phyloP scores from a whole-genome alignment of 2,888 invertebrate species.

The Patella ulyssiponensis region DNA sequence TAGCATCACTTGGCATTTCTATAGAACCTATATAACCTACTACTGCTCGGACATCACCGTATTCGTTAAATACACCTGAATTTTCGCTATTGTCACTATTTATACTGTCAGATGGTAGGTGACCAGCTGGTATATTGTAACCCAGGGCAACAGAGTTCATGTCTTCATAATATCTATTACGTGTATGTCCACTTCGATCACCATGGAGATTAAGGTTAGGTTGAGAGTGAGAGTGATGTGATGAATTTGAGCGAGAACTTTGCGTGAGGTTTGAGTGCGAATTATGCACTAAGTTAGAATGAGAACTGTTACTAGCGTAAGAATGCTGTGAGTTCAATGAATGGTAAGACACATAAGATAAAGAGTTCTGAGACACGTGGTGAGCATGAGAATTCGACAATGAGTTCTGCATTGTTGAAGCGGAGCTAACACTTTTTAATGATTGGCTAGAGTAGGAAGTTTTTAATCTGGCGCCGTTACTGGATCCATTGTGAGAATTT shows the following conservation, averaged over 20 bases:
- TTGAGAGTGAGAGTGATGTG: background rate
- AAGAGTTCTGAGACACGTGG: background rate
- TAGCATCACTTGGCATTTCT: conserved; percentile 83
- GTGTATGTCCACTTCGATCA: background rate
- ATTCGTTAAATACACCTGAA: conserved; percentile 14
- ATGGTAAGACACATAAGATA: background rate
- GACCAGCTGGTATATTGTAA: background rate
- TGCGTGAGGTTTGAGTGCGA: background rate
- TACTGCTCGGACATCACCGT: conserved; percentile 65
- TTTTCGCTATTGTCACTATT: conserved; percentile 17
- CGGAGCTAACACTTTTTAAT: background rate
- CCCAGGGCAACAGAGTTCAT: background rate
- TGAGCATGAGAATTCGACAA: background rate
- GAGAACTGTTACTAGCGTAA: background rate
- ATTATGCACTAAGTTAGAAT: background rate
- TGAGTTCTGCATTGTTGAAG: background rate
- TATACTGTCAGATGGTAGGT: conserved; percentile 1
- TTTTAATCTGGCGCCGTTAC: background rate
- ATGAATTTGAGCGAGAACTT: background rate
- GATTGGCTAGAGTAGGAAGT: background rate
- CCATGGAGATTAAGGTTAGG: background rate
- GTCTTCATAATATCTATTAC: background rate
- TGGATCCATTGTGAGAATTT: conserved; percentile 5
- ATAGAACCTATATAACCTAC: conserved; percentile 95
- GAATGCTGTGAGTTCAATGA: conserved; percentile 4